Conservation (phyloP, 2,113 vertebrate species). For the Platanista minor region DNA sequence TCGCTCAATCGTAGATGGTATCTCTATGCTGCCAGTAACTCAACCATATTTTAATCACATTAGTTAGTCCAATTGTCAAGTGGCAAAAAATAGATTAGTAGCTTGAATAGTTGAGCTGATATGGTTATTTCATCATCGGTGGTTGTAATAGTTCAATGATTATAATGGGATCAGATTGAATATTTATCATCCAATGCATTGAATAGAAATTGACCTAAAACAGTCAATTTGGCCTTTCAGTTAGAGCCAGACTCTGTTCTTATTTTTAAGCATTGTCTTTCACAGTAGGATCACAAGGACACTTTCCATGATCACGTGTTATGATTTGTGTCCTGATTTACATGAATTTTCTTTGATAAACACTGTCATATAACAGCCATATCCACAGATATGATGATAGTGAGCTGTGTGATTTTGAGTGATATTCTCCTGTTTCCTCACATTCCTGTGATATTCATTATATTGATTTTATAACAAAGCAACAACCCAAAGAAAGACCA, state of each 20-base stretch:
- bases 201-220: conserved; percentile 25
- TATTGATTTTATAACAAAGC: background rate
- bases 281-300: background rate
- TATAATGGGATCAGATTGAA: background rate
- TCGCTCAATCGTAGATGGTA: background rate
- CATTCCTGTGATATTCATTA: background rate
- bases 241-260: background rate
- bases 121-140: conserved; percentile 20
- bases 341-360: background rate
- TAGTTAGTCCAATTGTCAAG: conserved; percentile 43
- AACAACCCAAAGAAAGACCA: background rate
- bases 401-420: background rate
- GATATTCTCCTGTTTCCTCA: background rate
- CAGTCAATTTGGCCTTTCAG: background rate
- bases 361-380: background rate
- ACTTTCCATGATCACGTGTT: background rate
- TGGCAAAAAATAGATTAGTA: conserved; percentile 32
- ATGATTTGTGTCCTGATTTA: background rate
- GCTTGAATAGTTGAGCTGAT: conserved; percentile 35
- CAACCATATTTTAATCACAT: conserved; percentile 52
- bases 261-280: background rate
- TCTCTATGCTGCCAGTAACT: conserved; percentile 31
- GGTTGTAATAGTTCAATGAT: background rate
- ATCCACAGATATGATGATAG: background rate
- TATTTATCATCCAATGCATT: conserved; percentile 1